Conservation (phyloP, 2,797 vertebrate genomes). For the Rallus crepitans region DNA sequence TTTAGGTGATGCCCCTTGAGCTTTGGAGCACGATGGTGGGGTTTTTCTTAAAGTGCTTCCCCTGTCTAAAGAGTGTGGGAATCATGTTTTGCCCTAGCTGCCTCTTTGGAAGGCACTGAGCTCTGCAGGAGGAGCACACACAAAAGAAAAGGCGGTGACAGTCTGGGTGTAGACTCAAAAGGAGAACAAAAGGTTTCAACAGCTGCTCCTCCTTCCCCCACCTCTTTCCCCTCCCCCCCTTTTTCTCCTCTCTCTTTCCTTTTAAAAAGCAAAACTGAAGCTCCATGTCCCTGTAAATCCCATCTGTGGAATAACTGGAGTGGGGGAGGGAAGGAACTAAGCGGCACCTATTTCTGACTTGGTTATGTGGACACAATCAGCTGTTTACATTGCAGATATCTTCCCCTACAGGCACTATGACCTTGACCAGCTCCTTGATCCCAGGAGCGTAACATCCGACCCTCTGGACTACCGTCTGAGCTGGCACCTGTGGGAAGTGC, state of each 20-base stretch:
- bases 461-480: conserved; percentile 92
- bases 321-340: background rate
- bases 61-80: background rate
- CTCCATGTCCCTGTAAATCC: background rate
- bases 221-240: too few species aligned
- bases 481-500: conserved; percentile 95
- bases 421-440: conserved; percentile 90
- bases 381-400: accelerated
- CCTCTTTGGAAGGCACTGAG: background rate
- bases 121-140: accelerated
- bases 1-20: accelerated
- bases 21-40: accelerated
- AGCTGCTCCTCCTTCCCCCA: background rate
- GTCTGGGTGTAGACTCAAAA: background rate
- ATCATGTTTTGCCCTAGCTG: accelerated
- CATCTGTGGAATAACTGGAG: accelerated
- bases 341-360: background rate
- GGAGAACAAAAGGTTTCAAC: background rate
- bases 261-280: background rate
- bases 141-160: background rate
- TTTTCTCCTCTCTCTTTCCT: too few species aligned
- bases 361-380: accelerated
- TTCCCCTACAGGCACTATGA: conserved; percentile 84
- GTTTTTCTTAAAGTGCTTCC: accelerated
- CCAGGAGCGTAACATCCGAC: conserved; percentile 86